These are phyloP conservation scores for Ginglymostoma cirratum DNA, from an alignment of 2,113 vertebrate species.

Conservation along the genomic window DNA sequence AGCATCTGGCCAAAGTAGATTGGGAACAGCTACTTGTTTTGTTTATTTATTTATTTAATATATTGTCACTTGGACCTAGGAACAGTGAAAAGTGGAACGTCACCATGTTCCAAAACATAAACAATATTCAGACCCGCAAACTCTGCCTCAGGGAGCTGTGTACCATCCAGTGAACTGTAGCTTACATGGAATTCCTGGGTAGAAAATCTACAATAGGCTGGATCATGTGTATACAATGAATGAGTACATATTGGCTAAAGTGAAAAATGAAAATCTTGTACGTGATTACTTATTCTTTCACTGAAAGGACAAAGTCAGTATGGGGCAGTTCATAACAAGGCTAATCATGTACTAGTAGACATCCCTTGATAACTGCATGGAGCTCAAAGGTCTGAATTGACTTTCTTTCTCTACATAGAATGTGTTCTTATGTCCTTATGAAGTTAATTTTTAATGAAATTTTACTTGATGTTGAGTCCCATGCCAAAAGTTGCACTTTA, in stretches of 20 bases:
- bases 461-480: background rate
- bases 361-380: background rate
- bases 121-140: too few species aligned
- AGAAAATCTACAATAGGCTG: background rate
- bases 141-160: background rate
- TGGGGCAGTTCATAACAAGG: background rate
- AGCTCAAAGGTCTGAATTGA: background rate
- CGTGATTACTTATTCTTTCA: background rate
- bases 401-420: background rate
- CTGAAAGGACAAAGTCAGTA: background rate
- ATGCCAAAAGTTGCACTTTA: background rate
- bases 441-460: slow-evolving; percentile 21
- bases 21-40: too few species aligned
- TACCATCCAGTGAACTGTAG: background rate
- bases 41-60: too few species aligned
- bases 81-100: too few species aligned
- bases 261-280: background rate
- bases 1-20: too few species aligned
- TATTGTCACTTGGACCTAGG: too few species aligned
- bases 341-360: background rate
- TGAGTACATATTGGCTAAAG: background rate
- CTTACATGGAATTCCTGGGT: background rate
- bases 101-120: too few species aligned
- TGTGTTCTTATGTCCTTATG: background rate
- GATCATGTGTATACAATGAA: background rate